These are phyloP conservation scores for Lumbricus terrestris DNA, from an alignment of 2,888 invertebrate species.

Conservation along the genomic window DNA sequence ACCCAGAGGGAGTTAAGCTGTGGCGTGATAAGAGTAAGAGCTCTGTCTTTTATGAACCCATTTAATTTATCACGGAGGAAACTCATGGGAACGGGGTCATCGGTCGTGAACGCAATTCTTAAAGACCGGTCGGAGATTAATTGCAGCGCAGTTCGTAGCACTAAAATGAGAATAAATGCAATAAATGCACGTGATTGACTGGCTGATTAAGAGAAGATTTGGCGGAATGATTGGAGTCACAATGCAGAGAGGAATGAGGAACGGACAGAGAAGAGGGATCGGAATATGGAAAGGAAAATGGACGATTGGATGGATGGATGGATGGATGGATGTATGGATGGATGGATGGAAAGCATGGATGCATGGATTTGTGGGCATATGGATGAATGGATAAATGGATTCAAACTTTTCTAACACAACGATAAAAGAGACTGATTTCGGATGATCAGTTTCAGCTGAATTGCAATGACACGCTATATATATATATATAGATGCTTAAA, in stretches of 20 bases:
- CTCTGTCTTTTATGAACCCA: background rate
- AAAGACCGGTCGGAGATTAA: background rate
- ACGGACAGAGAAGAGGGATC: background rate
- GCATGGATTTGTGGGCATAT: background rate
- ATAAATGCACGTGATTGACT: background rate
- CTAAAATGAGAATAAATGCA: background rate
- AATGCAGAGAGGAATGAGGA: background rate
- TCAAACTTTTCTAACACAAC: background rate
- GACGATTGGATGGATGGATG: background rate
- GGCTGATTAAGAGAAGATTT: background rate
- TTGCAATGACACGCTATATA: background rate
- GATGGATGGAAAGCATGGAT: background rate
- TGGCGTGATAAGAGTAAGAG: background rate
- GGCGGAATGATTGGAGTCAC: background rate
- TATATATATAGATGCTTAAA: background rate
- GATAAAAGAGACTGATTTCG: background rate
- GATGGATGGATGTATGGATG: background rate
- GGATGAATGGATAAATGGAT: background rate
- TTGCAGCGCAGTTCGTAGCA: background rate
- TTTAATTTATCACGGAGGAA: background rate
- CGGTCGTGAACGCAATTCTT: background rate
- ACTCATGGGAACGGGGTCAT: background rate
- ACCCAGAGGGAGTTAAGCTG: background rate
- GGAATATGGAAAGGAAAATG: background rate
- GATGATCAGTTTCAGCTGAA: background rate